Evolutionary conservation across 2,888 invertebrate genomes (phyloP).

Genomic region (Harpalus rufipes): DNA sequence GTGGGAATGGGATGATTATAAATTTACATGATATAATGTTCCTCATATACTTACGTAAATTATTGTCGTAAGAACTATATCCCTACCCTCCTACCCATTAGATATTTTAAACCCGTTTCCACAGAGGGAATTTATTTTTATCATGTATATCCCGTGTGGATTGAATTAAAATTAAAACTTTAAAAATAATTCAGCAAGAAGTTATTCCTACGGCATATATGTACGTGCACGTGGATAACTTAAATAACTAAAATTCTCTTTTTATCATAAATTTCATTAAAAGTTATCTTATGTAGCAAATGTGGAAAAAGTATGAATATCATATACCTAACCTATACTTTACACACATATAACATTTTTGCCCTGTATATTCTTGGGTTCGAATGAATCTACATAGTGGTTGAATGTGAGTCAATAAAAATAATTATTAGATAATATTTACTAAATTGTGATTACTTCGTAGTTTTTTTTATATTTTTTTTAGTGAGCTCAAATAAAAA

Average conservation of each 20-base stretch:
- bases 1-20: too few relatives aligned
- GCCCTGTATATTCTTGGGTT: too few relatives aligned
- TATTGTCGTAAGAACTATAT: not conserved
- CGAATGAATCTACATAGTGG: too few relatives aligned
- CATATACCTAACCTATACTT: too few relatives aligned
- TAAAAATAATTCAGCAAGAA: not conserved
- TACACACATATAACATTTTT: too few relatives aligned
- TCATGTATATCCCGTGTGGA: not conserved
- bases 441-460: too few relatives aligned
- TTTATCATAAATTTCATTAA: not conserved
- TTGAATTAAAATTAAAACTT: constrained; percentile 10
- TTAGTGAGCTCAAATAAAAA: too few relatives aligned
- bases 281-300: not conserved
- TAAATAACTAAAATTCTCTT: not conserved
- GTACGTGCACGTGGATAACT: not conserved
- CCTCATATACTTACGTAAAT: too few relatives aligned
- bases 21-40: too few relatives aligned
- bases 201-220: not conserved
- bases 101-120: constrained; percentile 7
- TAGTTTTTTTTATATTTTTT: too few relatives aligned
- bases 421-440: too few relatives aligned
- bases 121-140: constrained; percentile 10
- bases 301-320: not conserved
- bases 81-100: not conserved
- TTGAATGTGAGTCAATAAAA: too few relatives aligned